A percentile compares a stretch with the other conserved stretches of the same genome.
These are phyloP conservation scores for Lissonota sp. DNA, from an alignment of 2,888 invertebrate genomes.

Conservation along the genomic window DNA sequence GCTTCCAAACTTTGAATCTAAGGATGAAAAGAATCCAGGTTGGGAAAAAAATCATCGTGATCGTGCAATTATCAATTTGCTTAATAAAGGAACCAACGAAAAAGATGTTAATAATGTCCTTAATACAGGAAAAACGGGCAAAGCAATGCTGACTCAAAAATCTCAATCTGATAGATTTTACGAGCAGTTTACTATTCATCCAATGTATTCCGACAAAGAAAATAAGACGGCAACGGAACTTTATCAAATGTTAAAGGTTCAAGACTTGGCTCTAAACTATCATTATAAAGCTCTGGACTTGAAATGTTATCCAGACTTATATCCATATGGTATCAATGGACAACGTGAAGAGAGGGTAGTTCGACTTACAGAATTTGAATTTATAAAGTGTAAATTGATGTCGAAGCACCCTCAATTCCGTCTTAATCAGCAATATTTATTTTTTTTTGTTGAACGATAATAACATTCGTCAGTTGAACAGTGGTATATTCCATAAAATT, in stretches of 20 bases:
- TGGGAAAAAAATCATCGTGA: no score
- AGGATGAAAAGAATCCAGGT: no score
- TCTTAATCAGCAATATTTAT: constrained; percentile 64
- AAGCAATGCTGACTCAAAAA: not conserved
- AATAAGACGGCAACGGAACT: constrained; percentile 61
- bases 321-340: constrained; percentile 48
- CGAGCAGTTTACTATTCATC: constrained; percentile 45
- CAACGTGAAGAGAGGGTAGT: constrained; percentile 63
- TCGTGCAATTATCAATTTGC: no score
- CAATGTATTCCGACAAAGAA: constrained; percentile 58
- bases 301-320: constrained; percentile 68
- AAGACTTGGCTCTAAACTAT: no score
- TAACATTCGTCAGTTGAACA: constrained; percentile 14
- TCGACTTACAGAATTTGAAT: constrained; percentile 63
- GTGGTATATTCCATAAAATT: constrained; percentile 42
- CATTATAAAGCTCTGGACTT: constrained; percentile 57
- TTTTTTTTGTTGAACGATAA: constrained; percentile 70
- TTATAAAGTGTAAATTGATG: constrained; percentile 15
- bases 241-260: no score
- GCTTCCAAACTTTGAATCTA: no score
- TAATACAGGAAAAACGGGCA: not conserved
- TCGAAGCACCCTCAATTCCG: constrained; percentile 68
- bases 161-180: constrained; percentile 56
- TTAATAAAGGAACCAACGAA: no score
- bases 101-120: no score